Evolutionary conservation across 2,888 invertebrate genomes (phyloP).

Genomic region (Diarsia brunnea): DNA sequence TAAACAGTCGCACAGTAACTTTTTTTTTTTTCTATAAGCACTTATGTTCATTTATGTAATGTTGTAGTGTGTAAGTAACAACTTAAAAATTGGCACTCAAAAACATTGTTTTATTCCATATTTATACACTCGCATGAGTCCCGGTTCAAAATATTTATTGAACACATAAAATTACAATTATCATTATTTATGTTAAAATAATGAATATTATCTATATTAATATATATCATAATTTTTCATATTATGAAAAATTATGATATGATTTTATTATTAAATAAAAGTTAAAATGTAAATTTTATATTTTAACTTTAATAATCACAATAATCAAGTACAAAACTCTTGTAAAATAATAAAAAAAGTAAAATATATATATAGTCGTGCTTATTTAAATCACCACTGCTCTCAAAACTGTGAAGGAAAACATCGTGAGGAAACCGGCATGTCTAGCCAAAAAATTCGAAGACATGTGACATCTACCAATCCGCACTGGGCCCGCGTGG

Average conservation of each 20-base stretch:
- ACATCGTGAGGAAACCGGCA: too few relatives aligned
- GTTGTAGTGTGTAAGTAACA: background rate
- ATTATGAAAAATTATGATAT: too few relatives aligned
- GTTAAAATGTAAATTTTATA: too few relatives aligned
- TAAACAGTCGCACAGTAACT: too few relatives aligned
- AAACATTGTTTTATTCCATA: background rate
- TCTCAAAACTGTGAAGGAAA: too few relatives aligned
- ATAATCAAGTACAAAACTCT: background rate
- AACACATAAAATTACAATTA: background rate
- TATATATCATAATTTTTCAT: background rate
- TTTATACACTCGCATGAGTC: too few relatives aligned
- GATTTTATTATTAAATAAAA: too few relatives aligned
- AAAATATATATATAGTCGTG: background rate
- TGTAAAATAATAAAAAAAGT: background rate
- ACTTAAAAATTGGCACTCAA: background rate
- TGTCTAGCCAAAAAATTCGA: too few relatives aligned
- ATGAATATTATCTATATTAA: background rate
- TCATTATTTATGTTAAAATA: background rate
- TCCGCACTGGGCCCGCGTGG: too few relatives aligned
- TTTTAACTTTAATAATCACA: background rate
- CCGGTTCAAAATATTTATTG: background rate
- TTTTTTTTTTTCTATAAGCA: too few relatives aligned
- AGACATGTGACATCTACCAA: too few relatives aligned
- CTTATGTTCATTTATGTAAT: background rate
- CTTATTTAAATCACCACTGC: too few relatives aligned